Conservation (phyloP, 2,888 invertebrate species). For the Drepanosiphum platanoidis region DNA sequence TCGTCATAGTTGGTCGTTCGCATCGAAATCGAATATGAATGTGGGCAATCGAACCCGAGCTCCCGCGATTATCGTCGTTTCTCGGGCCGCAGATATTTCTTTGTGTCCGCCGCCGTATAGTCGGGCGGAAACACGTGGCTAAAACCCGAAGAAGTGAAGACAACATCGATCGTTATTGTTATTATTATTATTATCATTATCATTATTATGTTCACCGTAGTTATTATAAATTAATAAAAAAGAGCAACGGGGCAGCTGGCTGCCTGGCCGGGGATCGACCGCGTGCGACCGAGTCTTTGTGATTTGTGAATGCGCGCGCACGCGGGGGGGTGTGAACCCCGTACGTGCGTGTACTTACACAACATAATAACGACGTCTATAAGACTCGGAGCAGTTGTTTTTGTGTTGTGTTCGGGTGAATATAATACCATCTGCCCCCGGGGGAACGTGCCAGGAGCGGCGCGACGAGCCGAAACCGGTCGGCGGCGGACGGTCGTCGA, state of each 20-base stretch:
- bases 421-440: conserved; percentile 52
- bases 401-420: conserved; percentile 30
- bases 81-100: too few species aligned
- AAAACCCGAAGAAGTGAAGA: background rate
- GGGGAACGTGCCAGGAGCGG: conserved; percentile 60
- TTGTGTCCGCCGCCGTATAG: too few species aligned
- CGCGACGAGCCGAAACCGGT: conserved; percentile 55
- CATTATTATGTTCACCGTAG: too few species aligned
- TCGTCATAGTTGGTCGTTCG: too few species aligned
- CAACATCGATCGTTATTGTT: background rate
- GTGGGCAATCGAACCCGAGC: too few species aligned
- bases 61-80: too few species aligned
- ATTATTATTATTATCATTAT: background rate
- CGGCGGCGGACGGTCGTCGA: conserved; percentile 11
- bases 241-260: background rate
- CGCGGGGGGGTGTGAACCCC: background rate
- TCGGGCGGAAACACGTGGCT: too few species aligned
- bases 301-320: too few species aligned
- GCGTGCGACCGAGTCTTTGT: background rate
- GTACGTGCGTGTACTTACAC: conserved; percentile 58
- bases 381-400: conserved; percentile 28
- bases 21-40: too few species aligned
- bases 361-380: conserved; percentile 9
- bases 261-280: background rate
- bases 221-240: too few species aligned